phyloP scores from a whole-genome alignment of 2,888 invertebrate species.

The Argynnis bischoffii region DNA sequence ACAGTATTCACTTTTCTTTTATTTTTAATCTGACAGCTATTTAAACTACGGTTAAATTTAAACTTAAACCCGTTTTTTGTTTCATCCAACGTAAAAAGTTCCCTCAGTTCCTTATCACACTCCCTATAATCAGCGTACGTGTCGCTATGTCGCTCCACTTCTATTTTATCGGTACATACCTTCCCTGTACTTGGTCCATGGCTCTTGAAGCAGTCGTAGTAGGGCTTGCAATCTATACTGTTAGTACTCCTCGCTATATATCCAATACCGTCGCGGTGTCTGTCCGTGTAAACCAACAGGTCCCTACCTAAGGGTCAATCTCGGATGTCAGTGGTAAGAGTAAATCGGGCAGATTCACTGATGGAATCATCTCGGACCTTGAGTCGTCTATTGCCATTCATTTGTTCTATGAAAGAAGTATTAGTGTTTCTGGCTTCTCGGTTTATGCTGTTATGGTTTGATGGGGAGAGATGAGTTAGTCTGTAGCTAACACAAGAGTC shows the following conservation, averaged over 20 bases:
- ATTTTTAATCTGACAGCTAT: conserved; percentile 69
- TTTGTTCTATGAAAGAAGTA: conserved; percentile 75
- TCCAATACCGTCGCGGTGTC: conserved; percentile 56
- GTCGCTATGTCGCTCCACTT: conserved; percentile 67
- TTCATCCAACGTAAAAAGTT: conserved; percentile 52
- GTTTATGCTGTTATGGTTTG: conserved; percentile 73
- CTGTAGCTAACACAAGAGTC: conserved; percentile 76
- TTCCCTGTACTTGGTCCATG: conserved; percentile 43
- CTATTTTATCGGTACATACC: conserved; percentile 40
- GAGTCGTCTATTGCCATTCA: conserved; percentile 67
- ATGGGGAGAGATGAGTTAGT: conserved; percentile 73
- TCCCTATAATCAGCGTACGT: conserved; percentile 66
- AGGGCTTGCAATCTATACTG: conserved; percentile 73
- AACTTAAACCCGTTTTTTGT: conserved; percentile 64
- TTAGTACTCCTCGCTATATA: conserved; percentile 70
- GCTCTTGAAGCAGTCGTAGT: conserved; percentile 74
- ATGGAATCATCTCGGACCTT: conserved; percentile 70
- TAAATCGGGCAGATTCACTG: conserved; percentile 72
- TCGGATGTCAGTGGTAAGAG: conserved; percentile 65
- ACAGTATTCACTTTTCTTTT: conserved; percentile 61
- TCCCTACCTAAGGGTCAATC: conserved; percentile 71
- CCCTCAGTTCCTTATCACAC: conserved; percentile 53
- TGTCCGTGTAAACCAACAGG: conserved; percentile 52
- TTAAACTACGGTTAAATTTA: conserved; percentile 74
- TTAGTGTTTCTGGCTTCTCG: conserved; percentile 71